Base-by-base conservation (phyloP, 2,113 vertebrate species). In the Rhabdomys dilectus region DNA sequence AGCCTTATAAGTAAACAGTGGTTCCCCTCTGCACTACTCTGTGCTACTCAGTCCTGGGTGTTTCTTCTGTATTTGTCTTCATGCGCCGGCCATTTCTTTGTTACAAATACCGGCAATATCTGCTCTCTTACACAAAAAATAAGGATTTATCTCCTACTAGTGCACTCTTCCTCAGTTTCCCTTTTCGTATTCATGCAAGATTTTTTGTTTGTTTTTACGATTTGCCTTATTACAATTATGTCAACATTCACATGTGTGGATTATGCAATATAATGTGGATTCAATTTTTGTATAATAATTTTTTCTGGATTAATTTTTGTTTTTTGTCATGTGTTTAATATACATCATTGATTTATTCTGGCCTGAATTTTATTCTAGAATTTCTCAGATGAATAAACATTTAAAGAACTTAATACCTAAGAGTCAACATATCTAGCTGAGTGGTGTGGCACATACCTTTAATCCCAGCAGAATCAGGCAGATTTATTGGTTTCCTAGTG, bases 361-460 rank as follows among this genome's bases (percentile, higher is more conserved):
- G 84, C 24, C 22, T 91, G 60, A 75, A 96, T 95, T 96, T 95
- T 78, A 84, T 73, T 96, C 78, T 85, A 66, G 24, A 48, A 53
- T 31, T 89, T 93, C 24, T 73, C 45, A 94, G 53, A 87, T 91
- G n/a, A 92, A 64, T 39, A 92, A 93, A 24, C n/a, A 87, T 42
- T 77, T 73, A 80, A 60, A 29, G 16, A 93, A 62, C 42, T 42
- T 78, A 93, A 89, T 24, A n/a, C 42, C 36, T 62, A 60, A 81
- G 91, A 95, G 86, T 12, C 82, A 91, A 53, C 70, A 8, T 34
- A 78, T 78, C 51, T 51, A 51, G 26, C 48, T 53, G 76, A 34
- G 29, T 76, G 73, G 45, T 24, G 12, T 76, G 39, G 24, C 24
- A 76, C 73, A 45, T 26, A 76, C 13, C 26, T 51, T 48, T 77